phyloP scores from a whole-genome alignment of 2,797 vertebrate species.

The Steatocranus sp. region DNA sequence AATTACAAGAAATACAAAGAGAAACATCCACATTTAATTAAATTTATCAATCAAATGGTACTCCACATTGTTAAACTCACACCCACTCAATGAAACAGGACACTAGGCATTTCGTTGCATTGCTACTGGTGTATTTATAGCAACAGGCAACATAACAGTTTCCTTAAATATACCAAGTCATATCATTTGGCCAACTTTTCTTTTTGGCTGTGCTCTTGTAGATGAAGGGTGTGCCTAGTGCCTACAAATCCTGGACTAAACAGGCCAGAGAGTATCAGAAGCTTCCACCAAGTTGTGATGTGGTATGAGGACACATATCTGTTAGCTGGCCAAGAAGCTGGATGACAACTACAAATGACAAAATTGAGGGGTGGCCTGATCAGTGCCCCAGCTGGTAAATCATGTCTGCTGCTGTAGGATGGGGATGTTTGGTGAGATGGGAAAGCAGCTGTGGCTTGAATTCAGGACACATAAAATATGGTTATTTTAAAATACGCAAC shows the following conservation, averaged over 20 bases:
- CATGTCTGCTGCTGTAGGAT: slow-evolving; percentile 22
- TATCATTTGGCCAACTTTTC: slow-evolving; percentile 7
- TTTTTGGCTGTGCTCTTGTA: background rate
- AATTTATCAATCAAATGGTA: slow-evolving; percentile 17
- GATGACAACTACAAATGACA: slow-evolving; percentile 42
- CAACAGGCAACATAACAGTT: background rate
- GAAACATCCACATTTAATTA: background rate
- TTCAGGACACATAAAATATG: background rate
- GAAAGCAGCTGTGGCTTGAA: background rate
- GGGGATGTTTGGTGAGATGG: background rate
- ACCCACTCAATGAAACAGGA: slow-evolving; percentile 40
- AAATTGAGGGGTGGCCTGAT: slow-evolving; percentile 4
- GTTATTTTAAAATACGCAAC: background rate
- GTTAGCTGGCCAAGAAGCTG: slow-evolving; percentile 12
- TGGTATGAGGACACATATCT: slow-evolving; percentile 54
- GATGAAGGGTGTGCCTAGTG: slow-evolving; percentile 11
- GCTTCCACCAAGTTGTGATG: slow-evolving; percentile 7
- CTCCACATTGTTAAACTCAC: slow-evolving; percentile 20
- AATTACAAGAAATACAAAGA: background rate
- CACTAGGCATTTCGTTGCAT: slow-evolving; percentile 6
- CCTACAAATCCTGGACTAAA: slow-evolving; percentile 43
- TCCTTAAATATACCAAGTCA: slow-evolving; percentile 18
- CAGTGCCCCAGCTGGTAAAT: slow-evolving; percentile 16
- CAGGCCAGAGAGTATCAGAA: background rate
- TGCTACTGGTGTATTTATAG: slow-evolving; percentile 40